A percentile compares a stretch with the other conserved stretches of the same genome.
phyloP scores from a whole-genome alignment of 2,888 invertebrate genomes.

The Pristionchus entomophagus region DNA sequence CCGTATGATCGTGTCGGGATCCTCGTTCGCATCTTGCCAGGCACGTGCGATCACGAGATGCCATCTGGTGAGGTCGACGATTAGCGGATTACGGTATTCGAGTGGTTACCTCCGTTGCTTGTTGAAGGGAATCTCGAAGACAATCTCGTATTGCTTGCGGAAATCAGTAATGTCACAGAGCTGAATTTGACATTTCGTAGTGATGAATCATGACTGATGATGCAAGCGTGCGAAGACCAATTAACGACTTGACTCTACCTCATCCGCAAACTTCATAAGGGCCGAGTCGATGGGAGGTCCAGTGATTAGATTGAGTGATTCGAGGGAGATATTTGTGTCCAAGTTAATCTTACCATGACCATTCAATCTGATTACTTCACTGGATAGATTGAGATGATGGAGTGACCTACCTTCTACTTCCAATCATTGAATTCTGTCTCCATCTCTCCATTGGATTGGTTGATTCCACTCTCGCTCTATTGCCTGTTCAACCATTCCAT shows the following conservation, averaged over 20 bases:
- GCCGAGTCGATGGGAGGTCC: conserved; percentile 54
- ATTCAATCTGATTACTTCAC: not conserved
- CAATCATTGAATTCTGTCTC: not conserved
- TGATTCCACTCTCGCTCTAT: not conserved
- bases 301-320: conserved; percentile 10
- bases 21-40: conserved; percentile 42
- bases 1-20: conserved; percentile 47
- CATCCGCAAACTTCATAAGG: conserved; percentile 56
- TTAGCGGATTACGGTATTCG: not conserved
- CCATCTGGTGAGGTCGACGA: conserved; percentile 42
- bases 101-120: conserved; percentile 46
- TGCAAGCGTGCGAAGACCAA: not conserved
- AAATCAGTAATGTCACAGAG: conserved; percentile 17
- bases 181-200: not conserved
- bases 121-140: conserved; percentile 52
- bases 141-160: conserved; percentile 48
- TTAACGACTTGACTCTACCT: not conserved
- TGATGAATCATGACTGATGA: not conserved
- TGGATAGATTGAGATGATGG: too few species aligned
- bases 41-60: conserved; percentile 49
- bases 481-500: not conserved
- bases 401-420: not conserved
- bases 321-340: conserved; percentile 20
- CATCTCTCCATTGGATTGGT: not conserved
- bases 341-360: not conserved